Evolutionary conservation across 1,140 invertebrate species (phyloP), one percentile per base, ranked within the genome.

Genomic region (Ectropis grisescens): DNA sequence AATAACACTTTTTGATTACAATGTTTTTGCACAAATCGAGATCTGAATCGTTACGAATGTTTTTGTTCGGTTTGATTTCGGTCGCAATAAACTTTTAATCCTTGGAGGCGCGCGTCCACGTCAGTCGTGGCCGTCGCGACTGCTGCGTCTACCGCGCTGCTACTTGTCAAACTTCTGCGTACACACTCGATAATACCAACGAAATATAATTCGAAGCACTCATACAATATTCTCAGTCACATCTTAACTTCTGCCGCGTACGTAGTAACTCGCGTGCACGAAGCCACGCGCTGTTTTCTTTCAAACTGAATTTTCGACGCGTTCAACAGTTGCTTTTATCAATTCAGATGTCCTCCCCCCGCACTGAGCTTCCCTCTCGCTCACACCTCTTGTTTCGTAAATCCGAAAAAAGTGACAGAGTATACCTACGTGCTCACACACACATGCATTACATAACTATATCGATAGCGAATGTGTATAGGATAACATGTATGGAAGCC

Each of bases 261-360:
- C 43, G 39, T 48, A 38, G 27, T 29, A 51, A 11, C 31, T 32
- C 35, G 42, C 34, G 58, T 45, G 54, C 45, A 47, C 41, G 37
- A 42, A 42, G 27, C 48, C 47, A 37, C 50, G 43, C 55, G 47
- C 47, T 44, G 54, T 58, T 53, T 56, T 47, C 57, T 59, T 61
- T 33, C 51, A 55, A 70, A 80, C 71, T 80, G 68, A 80, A 65
- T 71, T 75, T 69, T 60, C 51, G 60, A 58, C 40, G 44, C 49
- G 67, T 55, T 58, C 62, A 66, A 65, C 71, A 61, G 71, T 80
- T 75, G 75, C 59, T 80, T 80, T 76, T 80, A 80, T 76, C 66
- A 80, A 69, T 71, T 76, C 69, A 61, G 43, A 29, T 52, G 41
- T 51, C 37, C 54, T 62, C 64, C 60, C 71, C 69, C 64, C 65